A percentile compares a stretch with the other conserved stretches of the same genome.
phyloP scores from a whole-genome alignment of 1,140 invertebrate genomes.

The Drosophila takahashii region DNA sequence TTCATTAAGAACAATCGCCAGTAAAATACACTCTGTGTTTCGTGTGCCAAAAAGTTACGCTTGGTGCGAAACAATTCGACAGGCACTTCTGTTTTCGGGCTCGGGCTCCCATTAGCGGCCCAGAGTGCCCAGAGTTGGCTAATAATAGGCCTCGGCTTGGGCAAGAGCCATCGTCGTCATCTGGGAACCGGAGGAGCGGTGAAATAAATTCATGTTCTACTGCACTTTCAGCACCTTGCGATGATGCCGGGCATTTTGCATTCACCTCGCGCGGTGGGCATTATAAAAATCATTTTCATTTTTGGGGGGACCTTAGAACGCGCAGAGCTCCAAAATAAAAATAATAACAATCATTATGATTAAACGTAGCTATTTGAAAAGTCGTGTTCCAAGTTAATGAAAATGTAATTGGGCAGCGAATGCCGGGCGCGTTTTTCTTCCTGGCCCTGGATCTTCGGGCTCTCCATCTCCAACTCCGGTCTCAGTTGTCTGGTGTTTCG shows the following conservation, averaged over 20 bases:
- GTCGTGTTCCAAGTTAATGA: slow-evolving; percentile 84
- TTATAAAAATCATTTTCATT: slow-evolving; percentile 46
- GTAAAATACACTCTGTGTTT: slow-evolving; percentile 16
- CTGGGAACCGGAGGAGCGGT: slow-evolving; percentile 14
- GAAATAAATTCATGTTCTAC: slow-evolving; percentile 69
- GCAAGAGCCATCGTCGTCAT: slow-evolving; percentile 21
- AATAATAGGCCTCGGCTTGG: slow-evolving; percentile 47
- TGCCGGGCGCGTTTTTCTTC: slow-evolving; percentile 47
- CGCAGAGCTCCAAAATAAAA: slow-evolving; percentile 44
- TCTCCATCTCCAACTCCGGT: slow-evolving; percentile 19
- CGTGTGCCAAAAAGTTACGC: slow-evolving; percentile 70
- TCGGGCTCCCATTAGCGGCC: slow-evolving; percentile 31
- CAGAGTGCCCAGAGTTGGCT: slow-evolving; percentile 39
- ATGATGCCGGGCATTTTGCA: slow-evolving; percentile 38
- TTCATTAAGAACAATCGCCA: slow-evolving; percentile 79
- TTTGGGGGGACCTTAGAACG: slow-evolving; percentile 55
- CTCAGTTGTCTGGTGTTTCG: slow-evolving; percentile 40
- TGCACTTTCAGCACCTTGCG: slow-evolving; percentile 67
- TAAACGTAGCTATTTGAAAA: slow-evolving; percentile 81
- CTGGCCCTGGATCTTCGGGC: slow-evolving; percentile 23
- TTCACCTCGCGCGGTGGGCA: slow-evolving; percentile 39
- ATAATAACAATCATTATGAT: slow-evolving; percentile 84
- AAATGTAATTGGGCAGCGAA: slow-evolving; percentile 83
- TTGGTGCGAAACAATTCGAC: slow-evolving; percentile 63
- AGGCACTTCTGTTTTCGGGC: slow-evolving; percentile 30